Percentiles rank a stretch among this genome's conserved stretches.
These are phyloP conservation scores for Baccha elongata DNA, from an alignment of 2,888 invertebrate genomes.

Conservation along the genomic window DNA sequence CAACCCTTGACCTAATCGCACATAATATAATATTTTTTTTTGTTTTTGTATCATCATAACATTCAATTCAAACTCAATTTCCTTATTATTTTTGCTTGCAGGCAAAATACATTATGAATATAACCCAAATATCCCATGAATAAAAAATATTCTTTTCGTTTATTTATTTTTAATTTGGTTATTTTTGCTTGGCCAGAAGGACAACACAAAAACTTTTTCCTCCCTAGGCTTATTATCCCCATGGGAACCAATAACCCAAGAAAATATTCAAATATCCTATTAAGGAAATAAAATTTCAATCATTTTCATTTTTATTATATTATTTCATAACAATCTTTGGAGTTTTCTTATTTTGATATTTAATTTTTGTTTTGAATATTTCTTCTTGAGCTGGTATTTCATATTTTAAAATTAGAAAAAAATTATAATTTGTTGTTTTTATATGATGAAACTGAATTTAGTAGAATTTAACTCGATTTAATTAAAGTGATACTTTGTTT, in stretches of 20 bases:
- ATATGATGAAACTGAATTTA: no score
- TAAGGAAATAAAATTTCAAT: background rate
- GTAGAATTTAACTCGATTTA: no score
- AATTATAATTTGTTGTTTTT: background rate
- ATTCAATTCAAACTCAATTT: constrained; percentile 9
- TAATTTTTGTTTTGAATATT: background rate
- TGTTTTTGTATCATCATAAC: background rate
- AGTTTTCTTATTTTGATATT: background rate
- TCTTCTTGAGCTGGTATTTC: background rate
- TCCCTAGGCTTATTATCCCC: background rate
- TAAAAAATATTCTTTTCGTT: background rate
- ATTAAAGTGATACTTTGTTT: no score
- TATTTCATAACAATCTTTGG: background rate
- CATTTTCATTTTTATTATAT: background rate
- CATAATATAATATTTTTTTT: background rate
- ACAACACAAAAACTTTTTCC: background rate
- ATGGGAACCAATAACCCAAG: background rate
- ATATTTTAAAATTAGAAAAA: background rate
- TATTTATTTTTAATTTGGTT: constrained; percentile 29
- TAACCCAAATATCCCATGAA: background rate
- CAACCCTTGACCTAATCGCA: constrained; percentile 5
- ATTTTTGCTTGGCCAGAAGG: constrained; percentile 1
- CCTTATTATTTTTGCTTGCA: background rate
- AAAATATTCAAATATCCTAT: background rate
- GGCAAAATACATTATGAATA: background rate